phyloP scores from a whole-genome alignment of 2,888 invertebrate genomes.

The Zele albiditarsus region DNA sequence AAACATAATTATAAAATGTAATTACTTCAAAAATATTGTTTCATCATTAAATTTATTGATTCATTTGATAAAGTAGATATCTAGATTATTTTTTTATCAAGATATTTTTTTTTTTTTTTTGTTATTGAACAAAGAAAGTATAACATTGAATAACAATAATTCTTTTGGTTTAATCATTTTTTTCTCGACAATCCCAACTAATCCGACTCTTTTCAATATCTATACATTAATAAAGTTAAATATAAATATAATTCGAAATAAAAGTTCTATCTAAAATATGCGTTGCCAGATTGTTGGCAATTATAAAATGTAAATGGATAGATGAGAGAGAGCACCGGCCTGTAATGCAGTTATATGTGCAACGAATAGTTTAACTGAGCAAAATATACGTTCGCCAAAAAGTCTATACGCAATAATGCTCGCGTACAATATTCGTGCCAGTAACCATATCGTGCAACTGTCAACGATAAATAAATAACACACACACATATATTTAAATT shows the following conservation, averaged over 20 bases:
- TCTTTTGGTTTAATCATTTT: too few relatives aligned
- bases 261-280: background rate
- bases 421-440: background rate
- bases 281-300: constrained; percentile 10
- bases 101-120: too few relatives aligned
- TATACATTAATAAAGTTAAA: background rate
- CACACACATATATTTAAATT: background rate
- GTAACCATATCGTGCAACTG: constrained; percentile 7
- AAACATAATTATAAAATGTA: too few relatives aligned
- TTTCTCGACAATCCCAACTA: too few relatives aligned
- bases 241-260: background rate
- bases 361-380: background rate
- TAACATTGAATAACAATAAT: too few relatives aligned
- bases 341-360: background rate
- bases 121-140: too few relatives aligned
- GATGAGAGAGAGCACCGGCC: background rate
- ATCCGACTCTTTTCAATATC: too few relatives aligned
- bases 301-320: constrained; percentile 12
- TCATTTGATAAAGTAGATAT: too few relatives aligned
- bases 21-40: too few relatives aligned
- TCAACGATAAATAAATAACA: constrained; percentile 11
- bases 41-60: too few relatives aligned
- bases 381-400: constrained; percentile 1
- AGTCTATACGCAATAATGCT: background rate
- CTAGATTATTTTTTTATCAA: too few relatives aligned